Percentiles rank a stretch among this genome's conserved stretches.
Conservation (phyloP, 2,888 invertebrate genomes). For the Leptodirus hochenwartii region DNA sequence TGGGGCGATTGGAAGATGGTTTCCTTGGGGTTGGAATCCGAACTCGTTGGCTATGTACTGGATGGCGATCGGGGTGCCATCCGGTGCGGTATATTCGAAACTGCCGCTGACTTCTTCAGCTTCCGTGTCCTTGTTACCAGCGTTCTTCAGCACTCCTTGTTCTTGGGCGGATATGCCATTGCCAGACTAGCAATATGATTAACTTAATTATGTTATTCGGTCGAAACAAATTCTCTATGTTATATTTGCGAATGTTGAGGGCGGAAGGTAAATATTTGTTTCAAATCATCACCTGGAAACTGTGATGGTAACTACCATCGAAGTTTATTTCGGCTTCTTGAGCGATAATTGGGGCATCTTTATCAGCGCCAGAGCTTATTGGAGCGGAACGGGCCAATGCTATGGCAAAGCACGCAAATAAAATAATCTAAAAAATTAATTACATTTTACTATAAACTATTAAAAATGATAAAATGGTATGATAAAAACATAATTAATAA, state of each 20-base stretch:
- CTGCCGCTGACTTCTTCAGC: slow-evolving; percentile 31
- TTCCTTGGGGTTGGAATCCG: slow-evolving; percentile 42
- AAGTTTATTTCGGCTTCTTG: slow-evolving; percentile 51
- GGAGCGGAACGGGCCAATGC: neutral
- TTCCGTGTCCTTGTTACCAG: slow-evolving; percentile 29
- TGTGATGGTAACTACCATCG: slow-evolving; percentile 45
- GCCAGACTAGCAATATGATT: slow-evolving; percentile 32
- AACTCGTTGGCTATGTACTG: slow-evolving; percentile 47
- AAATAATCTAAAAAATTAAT: too few species aligned
- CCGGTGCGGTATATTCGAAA: slow-evolving; percentile 36
- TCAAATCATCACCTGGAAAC: too few species aligned
- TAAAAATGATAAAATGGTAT: too few species aligned
- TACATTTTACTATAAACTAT: too few species aligned
- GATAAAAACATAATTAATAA: too few species aligned
- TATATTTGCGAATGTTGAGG: too few species aligned
- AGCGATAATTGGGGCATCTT: slow-evolving; percentile 44
- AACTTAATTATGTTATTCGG: too few species aligned
- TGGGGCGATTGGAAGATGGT: slow-evolving; percentile 25
- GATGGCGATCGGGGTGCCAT: slow-evolving; percentile 38
- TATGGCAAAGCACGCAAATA: too few species aligned
- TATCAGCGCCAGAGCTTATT: slow-evolving; percentile 29
- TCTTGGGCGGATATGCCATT: slow-evolving; percentile 42
- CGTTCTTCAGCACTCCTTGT: slow-evolving; percentile 33
- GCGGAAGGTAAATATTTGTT: too few species aligned
- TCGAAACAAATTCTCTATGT: too few species aligned